Percentiles rank a stretch among this genome's conserved stretches.
Evolutionary conservation across 2,797 vertebrate species (phyloP).

Genomic region (Paramormyrops hopkinsi): DNA sequence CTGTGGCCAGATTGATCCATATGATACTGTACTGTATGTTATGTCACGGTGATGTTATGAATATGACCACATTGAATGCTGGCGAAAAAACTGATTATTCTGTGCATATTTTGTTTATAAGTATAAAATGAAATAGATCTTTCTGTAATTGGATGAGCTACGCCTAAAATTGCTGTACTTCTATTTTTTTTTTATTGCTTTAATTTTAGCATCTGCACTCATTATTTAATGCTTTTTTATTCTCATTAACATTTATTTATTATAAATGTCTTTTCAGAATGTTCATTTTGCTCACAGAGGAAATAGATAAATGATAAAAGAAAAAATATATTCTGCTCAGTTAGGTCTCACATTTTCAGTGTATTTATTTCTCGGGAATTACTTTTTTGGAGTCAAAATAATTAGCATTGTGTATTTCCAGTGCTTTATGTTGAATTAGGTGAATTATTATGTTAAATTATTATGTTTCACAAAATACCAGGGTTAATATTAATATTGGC

Average conservation of each 20-base stretch:
- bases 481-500: not conserved
- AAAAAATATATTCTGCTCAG: not conserved
- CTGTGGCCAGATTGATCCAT: not conserved
- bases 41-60: not conserved
- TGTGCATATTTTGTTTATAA: not conserved
- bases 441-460: too few species aligned
- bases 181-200: constrained; percentile 18
- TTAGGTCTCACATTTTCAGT: not conserved
- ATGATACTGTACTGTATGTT: not conserved
- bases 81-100: not conserved
- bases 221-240: not conserved
- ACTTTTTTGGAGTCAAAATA: not conserved
- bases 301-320: not conserved
- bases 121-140: constrained; percentile 14
- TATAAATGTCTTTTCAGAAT: not conserved
- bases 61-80: not conserved
- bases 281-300: not conserved
- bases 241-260: constrained; percentile 27
- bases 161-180: constrained; percentile 69
- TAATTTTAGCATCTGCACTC: not conserved
- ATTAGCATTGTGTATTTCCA: not conserved
- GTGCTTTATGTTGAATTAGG: not conserved
- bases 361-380: not conserved
- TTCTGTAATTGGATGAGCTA: constrained; percentile 69
- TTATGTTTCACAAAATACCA: not conserved